A percentile compares a stretch with the other conserved stretches of the same genome.
Conservation (phyloP, 1,140 invertebrate species). For the Neodiprion virginianus region DNA sequence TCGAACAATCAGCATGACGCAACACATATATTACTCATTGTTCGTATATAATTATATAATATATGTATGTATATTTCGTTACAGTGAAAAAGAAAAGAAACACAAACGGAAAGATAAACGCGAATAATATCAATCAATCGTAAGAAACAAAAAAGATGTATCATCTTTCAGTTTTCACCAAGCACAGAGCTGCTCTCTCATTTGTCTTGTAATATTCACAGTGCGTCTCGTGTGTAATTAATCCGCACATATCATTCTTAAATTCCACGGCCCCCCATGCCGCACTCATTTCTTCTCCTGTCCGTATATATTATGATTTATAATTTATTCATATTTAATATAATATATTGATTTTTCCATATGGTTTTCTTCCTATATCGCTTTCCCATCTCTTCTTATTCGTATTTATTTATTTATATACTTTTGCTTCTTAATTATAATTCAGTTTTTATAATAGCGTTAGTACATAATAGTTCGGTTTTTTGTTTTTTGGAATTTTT, state of each 20-base stretch:
- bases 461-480: not conserved
- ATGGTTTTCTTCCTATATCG: not conserved
- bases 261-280: too few species aligned
- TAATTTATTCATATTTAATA: not conserved
- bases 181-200: not conserved
- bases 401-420: too few species aligned
- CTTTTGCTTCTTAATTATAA: too few species aligned
- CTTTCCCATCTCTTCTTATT: too few species aligned
- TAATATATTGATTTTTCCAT: not conserved
- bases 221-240: not conserved
- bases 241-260: too few species aligned
- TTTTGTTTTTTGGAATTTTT: slow-evolving; percentile 8
- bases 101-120: not conserved
- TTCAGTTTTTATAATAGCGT: too few species aligned
- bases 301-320: too few species aligned
- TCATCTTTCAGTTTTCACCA: not conserved
- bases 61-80: not conserved
- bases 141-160: not conserved
- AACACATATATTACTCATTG: slow-evolving; percentile 1
- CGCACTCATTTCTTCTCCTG: too few species aligned
- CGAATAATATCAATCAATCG: not conserved
- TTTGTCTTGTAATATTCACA: not conserved
- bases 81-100: too few species aligned
- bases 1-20: slow-evolving; percentile 7
- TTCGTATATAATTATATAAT: not conserved